Base-by-base conservation (phyloP, 2,888 invertebrate species). In the Luperina nickerlii region DNA sequence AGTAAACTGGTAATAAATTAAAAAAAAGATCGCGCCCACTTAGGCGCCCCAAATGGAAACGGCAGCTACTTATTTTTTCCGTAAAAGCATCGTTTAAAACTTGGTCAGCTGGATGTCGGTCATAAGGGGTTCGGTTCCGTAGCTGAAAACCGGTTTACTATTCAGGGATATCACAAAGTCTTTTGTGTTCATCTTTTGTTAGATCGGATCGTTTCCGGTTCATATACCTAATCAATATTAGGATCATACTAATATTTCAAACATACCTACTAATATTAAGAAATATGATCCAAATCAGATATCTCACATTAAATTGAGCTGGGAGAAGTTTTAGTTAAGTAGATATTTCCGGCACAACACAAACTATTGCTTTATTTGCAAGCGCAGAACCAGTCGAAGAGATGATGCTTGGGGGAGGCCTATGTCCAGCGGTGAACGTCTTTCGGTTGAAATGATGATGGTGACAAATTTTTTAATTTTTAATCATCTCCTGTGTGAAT, bases 41-140 rank as follows among this genome's bases (percentile, higher is more conserved):
- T 95, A 95, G 94, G 94, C 94, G 95, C 92, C 90, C 92, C 92
- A 94, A 95, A 95, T 95, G 95, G 94, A 93, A 93, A 92, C 91
- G 93, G 92, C 90, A 88, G 90, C 87, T 93, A 92, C 93, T 94
- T 93, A 94, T 94, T 95, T 96, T 94, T 94, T 93, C 92, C 90
- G 92, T 95, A 94, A 95, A 95, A 95, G 94, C 93, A 87, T 92
- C 94, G 92, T 94, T 94, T 94, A 93, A 92, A 95, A 93, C 92
- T 89, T 90, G 94, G 95, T 93, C 95, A 95, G 87, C 86, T 87
- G 85, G 74, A 78, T 85, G 67, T 79, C 63, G 78, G 78, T 76
- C 79, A 82, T 87, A 79, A 78, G 81, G 71, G 42, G 20, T 57
- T 65, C 15, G 83, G 89, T 90, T 89, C 89, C 84, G 89, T 90